Percentiles rank a stretch among this genome's conserved stretches.
Conservation (phyloP, 2,888 invertebrate genomes). For the Cyclophora punctaria region DNA sequence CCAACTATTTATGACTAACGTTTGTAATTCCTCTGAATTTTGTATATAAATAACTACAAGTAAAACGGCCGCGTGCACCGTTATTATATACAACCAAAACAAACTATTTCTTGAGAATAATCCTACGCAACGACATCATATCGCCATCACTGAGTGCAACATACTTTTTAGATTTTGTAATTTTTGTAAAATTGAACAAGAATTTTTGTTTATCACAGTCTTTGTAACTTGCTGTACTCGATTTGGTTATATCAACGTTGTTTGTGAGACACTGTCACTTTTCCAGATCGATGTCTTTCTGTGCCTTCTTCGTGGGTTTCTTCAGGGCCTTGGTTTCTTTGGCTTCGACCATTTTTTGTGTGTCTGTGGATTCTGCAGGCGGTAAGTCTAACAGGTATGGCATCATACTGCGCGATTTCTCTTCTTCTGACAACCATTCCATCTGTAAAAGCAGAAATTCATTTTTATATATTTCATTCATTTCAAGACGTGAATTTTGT, state of each 20-base stretch:
- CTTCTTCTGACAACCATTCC: slow-evolving; percentile 67
- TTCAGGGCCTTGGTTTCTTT: slow-evolving; percentile 13
- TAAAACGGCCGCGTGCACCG: no score
- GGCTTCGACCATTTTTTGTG: slow-evolving; percentile 17
- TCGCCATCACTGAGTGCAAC: slow-evolving; percentile 38
- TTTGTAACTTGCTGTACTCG: slow-evolving; percentile 22
- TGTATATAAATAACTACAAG: no score
- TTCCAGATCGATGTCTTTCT: slow-evolving; percentile 40
- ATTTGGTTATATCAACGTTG: slow-evolving; percentile 20
- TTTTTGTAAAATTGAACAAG: slow-evolving; percentile 40
- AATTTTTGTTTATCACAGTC: slow-evolving; percentile 46
- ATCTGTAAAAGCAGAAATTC: slow-evolving; percentile 34
- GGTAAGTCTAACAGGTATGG: slow-evolving; percentile 61
- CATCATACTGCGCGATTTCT: slow-evolving; percentile 65
- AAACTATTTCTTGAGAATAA: slow-evolving; percentile 13
- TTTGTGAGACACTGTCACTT: slow-evolving; percentile 48
- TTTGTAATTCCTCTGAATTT: no score
- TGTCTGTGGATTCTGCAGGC: slow-evolving; percentile 36
- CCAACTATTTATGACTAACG: no score
- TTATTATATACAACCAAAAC: no score
- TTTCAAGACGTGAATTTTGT: no score
- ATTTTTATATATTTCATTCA: no score
- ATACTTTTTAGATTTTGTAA: slow-evolving; percentile 28
- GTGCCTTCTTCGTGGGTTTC: slow-evolving; percentile 21
- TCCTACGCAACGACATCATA: slow-evolving; percentile 35